A percentile compares a stretch with the other conserved stretches of the same genome.
These are phyloP conservation scores for Bombus turneri DNA, from an alignment of 1,140 invertebrate species.

Conservation along the genomic window DNA sequence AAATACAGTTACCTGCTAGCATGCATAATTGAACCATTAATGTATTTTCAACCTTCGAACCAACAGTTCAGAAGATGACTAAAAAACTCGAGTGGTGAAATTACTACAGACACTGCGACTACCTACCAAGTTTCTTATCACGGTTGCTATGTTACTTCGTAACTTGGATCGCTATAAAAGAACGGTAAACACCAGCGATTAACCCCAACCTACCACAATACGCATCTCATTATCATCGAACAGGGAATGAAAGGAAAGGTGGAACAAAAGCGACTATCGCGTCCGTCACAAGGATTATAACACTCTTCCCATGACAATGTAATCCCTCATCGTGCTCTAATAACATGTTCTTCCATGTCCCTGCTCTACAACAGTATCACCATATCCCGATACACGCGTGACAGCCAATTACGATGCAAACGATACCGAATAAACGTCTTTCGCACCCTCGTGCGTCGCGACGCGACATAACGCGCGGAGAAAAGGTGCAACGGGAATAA, in stretches of 20 bases:
- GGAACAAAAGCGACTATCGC: slow-evolving; percentile 1
- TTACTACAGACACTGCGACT: not conserved
- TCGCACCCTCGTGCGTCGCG: not conserved
- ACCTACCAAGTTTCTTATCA: not conserved
- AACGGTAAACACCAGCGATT: not conserved
- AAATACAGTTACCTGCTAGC: not conserved
- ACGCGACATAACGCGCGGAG: not conserved
- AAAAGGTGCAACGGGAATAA: not conserved
- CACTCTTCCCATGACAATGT: slow-evolving; percentile 11
- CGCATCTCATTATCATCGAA: not conserved
- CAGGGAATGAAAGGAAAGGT: not conserved
- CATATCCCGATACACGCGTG: not conserved
- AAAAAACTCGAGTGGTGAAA: not conserved
- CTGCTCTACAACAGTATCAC: not conserved
- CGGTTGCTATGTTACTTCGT: not conserved
- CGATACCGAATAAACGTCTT: slow-evolving; percentile 19
- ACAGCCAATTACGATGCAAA: slow-evolving; percentile 40
- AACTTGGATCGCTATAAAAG: not conserved
- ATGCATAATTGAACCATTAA: not conserved
- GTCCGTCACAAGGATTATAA: slow-evolving; percentile 23
- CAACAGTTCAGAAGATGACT: not conserved
- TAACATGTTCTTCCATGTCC: slow-evolving; percentile 20
- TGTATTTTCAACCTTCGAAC: not conserved
- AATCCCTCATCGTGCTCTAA: slow-evolving; percentile 37
- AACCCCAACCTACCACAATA: not conserved